Conservation (phyloP, 2,797 vertebrate species). For the Antrozous pallidus region DNA sequence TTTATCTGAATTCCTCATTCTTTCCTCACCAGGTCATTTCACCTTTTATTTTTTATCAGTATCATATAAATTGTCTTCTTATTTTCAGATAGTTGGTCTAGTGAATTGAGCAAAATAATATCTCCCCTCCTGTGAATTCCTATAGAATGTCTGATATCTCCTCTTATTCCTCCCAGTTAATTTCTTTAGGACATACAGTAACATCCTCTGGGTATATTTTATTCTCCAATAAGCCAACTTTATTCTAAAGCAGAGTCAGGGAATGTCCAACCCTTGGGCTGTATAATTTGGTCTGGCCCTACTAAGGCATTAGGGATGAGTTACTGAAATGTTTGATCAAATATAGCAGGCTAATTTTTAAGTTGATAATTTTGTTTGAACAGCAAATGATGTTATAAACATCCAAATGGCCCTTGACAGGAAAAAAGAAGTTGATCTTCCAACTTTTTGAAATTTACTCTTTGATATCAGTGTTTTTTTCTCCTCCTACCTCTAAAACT, state of each 20-base stretch:
- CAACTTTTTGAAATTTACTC: background rate
- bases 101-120: background rate
- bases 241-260: background rate
- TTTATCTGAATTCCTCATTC: background rate
- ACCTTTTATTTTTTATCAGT: background rate
- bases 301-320: too few relatives aligned
- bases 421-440: background rate
- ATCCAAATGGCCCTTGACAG: too few relatives aligned
- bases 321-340: too few relatives aligned
- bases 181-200: background rate
- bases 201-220: background rate
- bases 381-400: too few relatives aligned
- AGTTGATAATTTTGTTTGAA: too few relatives aligned
- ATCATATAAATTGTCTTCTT: background rate
- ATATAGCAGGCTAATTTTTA: too few relatives aligned
- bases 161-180: background rate
- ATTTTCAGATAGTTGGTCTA: conserved; percentile 24
- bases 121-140: background rate
- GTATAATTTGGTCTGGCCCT: too few relatives aligned
- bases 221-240: background rate
- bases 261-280: too few relatives aligned
- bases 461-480: background rate
- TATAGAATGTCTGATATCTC: background rate
- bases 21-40: background rate
- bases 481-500: background rate